These are phyloP conservation scores for Trachelus stipa DNA, from an alignment of 2,888 invertebrate genomes.

Conservation along the genomic window DNA sequence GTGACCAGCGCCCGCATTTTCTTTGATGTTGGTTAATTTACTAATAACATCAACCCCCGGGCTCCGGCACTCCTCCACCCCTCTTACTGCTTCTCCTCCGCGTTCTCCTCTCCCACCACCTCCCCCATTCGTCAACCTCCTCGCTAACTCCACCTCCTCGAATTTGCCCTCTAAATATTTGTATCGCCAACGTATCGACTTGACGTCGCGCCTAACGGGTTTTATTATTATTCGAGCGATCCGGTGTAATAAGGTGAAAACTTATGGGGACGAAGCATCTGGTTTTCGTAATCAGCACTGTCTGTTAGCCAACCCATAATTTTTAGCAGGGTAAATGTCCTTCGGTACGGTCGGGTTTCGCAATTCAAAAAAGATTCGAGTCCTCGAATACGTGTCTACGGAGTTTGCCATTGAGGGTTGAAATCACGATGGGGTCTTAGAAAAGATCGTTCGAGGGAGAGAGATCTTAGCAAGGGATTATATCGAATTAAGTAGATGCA, in stretches of 20 bases:
- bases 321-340: not conserved
- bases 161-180: constrained; percentile 64
- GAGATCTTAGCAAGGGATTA: constrained; percentile 64
- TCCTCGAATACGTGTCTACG: constrained; percentile 1
- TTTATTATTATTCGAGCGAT: constrained; percentile 42
- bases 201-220: constrained; percentile 46
- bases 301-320: not conserved
- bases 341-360: not conserved
- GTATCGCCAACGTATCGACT: constrained; percentile 60
- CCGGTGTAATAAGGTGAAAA: constrained; percentile 25
- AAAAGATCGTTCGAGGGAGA: constrained; percentile 3
- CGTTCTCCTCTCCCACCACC: not conserved
- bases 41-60: constrained; percentile 60
- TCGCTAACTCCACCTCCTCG: constrained; percentile 29
- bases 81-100: not conserved
- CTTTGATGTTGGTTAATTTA: constrained; percentile 67
- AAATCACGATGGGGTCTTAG: constrained; percentile 8
- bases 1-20: constrained; percentile 61
- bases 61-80: not conserved
- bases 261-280: constrained; percentile 10
- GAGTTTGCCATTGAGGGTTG: constrained; percentile 3
- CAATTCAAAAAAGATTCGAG: constrained; percentile 1
- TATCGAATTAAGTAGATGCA: constrained; percentile 60
- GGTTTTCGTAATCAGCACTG: not conserved
- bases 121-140: constrained; percentile 12